Base-by-base conservation (phyloP, 2,888 invertebrate genomes). In the Dorcus hopei region DNA sequence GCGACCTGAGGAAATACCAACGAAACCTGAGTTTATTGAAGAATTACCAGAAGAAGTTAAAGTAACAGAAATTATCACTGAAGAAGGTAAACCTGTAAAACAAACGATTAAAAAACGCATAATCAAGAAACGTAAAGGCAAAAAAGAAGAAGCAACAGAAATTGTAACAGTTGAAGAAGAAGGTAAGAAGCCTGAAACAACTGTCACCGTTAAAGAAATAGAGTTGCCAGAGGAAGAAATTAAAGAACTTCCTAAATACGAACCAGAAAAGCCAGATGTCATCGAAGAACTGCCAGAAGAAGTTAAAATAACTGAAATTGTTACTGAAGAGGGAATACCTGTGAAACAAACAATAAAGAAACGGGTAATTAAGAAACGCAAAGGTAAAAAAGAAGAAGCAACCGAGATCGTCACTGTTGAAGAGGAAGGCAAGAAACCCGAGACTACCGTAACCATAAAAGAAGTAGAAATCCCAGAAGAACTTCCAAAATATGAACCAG, bases 61-160 rank as follows among this genome's bases (percentile, higher is more conserved):
- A 5, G 53, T 74, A 0, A 72, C 74, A 0, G 72, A 75, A 61
- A 70, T 74, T 5, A 65, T 68, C 1, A 73, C 75, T 0, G 71
- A 75, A 6, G 69, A 71, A 49, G 77, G 74, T 4, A 62, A 69
- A 58, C 65, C 71, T 0, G 65, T 63, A 26, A 71, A 67, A 52
- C 68, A 62, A 45, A 67, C 65, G 7, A 69, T 70, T 7, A 72
- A 65, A 40, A 74, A 71, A 47, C 62, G 70, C 5, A 57, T 70
- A 1, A 67, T 71, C 1, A 72, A 69, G 54, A 73, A 69, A 53
- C 53, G 52, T 11, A 67, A 57, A 1, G 72, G 70, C 11, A 62
- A 56, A 38, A 71, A 69, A 52, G 63, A 79, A 42, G 74, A 74
- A 72, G 66, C 62, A 68, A 81, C 81, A 67, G 78, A 82, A 77